Evolutionary conservation across 2,888 invertebrate genomes (phyloP).

Genomic region (Patella ulyssiponensis): DNA sequence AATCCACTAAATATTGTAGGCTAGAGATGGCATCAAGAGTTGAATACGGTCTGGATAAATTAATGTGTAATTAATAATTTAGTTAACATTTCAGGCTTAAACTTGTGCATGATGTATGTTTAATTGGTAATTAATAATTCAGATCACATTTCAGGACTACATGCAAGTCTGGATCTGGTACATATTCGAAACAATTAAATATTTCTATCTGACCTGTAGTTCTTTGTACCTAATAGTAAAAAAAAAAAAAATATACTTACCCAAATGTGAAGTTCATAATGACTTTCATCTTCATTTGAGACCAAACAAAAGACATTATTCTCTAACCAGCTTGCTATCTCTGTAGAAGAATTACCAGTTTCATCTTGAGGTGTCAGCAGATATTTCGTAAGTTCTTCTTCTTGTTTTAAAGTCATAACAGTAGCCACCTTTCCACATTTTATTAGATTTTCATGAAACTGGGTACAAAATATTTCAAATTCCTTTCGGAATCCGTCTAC

Average conservation of each 20-base stretch:
- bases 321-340: background rate
- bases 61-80: no score
- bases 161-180: no score
- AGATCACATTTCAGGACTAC: no score
- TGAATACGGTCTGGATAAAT: no score
- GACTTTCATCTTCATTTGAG: background rate
- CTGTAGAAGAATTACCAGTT: background rate
- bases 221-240: no score
- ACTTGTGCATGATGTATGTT: no score
- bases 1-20: no score
- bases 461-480: background rate
- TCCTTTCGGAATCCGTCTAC: background rate
- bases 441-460: background rate
- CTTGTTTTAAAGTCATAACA: background rate
- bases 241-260: background rate
- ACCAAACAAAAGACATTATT: background rate
- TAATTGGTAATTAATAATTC: no score
- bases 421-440: background rate
- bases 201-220: no score
- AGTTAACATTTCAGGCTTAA: no score
- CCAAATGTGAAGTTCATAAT: background rate
- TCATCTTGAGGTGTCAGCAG: background rate
- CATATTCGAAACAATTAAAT: no score
- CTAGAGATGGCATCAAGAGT: no score
- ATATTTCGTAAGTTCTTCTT: background rate